Base-by-base conservation (phyloP, 1,140 invertebrate species). In the Microplitis demolitor region DNA sequence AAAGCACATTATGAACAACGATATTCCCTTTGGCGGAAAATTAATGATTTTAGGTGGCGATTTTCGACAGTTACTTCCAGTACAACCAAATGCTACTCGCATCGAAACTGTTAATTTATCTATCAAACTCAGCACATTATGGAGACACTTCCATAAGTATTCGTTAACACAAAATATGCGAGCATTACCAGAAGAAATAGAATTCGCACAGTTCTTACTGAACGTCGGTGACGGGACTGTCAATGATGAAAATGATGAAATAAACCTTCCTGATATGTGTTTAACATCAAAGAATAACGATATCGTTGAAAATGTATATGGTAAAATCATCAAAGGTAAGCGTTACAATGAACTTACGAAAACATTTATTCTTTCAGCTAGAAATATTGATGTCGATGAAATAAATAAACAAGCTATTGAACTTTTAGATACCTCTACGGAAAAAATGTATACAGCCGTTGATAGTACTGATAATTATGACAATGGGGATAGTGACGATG, bases 1-100 rank as follows among this genome's bases (percentile, higher is more conserved):
- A 16, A 54, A 64, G 34, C 74, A 77, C 54, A 67, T 78, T 50
- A 71, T 73, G 72, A 71, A 71, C 60, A 63, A 66, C 53, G 16
- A 70, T 71, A 11, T 61, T 33, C 76, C 60, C 3, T 63, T 70
- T 63, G 69, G 79, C 1, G 76, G 76, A 31, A 77, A 80, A 77
- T 54, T 72, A 33, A n/a, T 80, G 1, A 37, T 81, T 35, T 69
- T 5, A 24, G 24, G 24, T 24, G 24, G 24, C 2, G 77, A 79
- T 66, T 77, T 39, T 9, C 37, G 9, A 4, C 37, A 39, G 3
- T 24, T 24, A 24, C 24, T 24, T 24, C 24, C 24, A 4, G 71
- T 80, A 0, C 69, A 72, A 61, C 5, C 50, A 53, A 16, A 66
- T 37, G 61, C 35, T 14, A 76, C 74, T 33, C 66, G 60, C 1